Base-by-base conservation (phyloP, 1,140 invertebrate genomes). In the Centruroides sculpturatus region DNA sequence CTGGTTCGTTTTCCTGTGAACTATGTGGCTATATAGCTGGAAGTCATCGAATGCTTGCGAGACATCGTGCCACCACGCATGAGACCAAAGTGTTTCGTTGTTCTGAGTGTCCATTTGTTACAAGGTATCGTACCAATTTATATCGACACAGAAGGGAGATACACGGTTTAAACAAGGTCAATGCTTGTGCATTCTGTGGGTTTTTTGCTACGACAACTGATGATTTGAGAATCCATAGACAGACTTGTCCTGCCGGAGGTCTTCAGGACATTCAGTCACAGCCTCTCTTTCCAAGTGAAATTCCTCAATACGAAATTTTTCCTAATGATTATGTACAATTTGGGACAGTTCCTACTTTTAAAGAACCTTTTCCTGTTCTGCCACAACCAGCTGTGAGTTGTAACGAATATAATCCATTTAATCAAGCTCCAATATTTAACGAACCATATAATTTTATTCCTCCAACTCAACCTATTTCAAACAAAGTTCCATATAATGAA, bases 91-190 rank as follows among this genome's bases (percentile, higher is more conserved):
- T 59, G n/a, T 63, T 65, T 48, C 63, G 58, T 47, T 68, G 67
- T 63, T 61, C 66, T 46, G 46, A 66, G 4, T 68, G 67, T 60
- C 66, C 67, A 23, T 68, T 68, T 62, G 62, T 66, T 9, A 64
- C 67, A 12, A 54, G 64, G 9, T 66, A 62, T 54, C 52, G 50
- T 49, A 56, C 62, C 4, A 64, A 64, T 53, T 66, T 57, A 51
- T 66, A 66, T 50, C 13, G 60, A 36, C 61, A 63, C 49, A 61
- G 59, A 46, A 56, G 63, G 34, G 53, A 57, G 48, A 36, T 64
- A 46, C 63, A 64, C 53, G 59, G 59, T 6, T 48, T 64, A 49
- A 56, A 11, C 48, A 59, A 60, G 58, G 41, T 34, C 34, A 48
- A 52, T 52, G 53, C 55, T 56, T 64, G 59, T 58, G 62, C 59